These are phyloP conservation scores for Piaya cayana DNA, from an alignment of 2,113 vertebrate genomes.

Conservation along the genomic window DNA sequence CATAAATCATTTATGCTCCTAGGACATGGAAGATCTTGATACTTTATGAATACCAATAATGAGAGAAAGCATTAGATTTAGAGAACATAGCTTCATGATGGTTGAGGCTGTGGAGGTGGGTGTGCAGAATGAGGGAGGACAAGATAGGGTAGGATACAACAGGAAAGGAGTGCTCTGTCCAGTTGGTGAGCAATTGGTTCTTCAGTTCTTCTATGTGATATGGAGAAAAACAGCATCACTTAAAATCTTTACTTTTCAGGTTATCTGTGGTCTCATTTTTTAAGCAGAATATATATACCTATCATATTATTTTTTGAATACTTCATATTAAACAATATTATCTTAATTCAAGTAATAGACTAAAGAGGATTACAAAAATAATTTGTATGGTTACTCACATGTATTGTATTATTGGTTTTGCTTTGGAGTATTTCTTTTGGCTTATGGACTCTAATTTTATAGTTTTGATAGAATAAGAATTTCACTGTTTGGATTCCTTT, in stretches of 20 bases:
- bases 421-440: neutral
- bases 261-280: neutral
- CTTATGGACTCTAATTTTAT: neutral
- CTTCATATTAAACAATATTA: neutral
- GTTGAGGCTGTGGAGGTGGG: neutral
- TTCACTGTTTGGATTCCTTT: neutral
- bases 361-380: neutral
- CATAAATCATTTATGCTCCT: too few species aligned
- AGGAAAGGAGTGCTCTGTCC: neutral
- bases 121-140: neutral
- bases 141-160: neutral
- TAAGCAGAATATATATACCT: neutral
- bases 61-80: neutral
- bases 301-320: neutral
- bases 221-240: neutral
- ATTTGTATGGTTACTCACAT: neutral
- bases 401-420: neutral
- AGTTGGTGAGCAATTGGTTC: neutral
- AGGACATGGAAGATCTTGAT: too few species aligned
- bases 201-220: neutral
- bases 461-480: neutral
- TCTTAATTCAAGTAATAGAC: neutral
- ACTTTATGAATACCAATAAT: too few species aligned
- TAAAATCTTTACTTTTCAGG: neutral
- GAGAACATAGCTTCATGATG: neutral